Percentiles rank a stretch among this genome's conserved stretches.
These are phyloP conservation scores for Triplophysa rosa DNA, from an alignment of 2,113 vertebrate genomes.

Conservation along the genomic window DNA sequence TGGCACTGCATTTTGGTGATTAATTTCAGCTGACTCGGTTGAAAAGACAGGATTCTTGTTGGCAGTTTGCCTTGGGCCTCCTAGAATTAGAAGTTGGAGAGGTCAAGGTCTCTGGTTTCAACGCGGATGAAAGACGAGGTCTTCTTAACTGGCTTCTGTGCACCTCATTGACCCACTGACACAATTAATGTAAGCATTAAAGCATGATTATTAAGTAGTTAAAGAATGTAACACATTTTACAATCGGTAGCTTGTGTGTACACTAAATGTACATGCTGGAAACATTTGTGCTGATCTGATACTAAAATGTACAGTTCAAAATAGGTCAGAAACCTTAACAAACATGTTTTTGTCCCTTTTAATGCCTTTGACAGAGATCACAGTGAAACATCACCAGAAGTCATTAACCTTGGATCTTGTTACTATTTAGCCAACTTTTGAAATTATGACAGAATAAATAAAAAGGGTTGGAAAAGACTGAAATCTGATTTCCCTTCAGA, in stretches of 20 bases:
- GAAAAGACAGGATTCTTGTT: background rate
- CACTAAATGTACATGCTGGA: background rate
- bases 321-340: background rate
- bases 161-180: background rate
- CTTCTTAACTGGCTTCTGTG: background rate
- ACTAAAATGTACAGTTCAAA: background rate
- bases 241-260: background rate
- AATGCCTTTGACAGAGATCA: constrained; percentile 10
- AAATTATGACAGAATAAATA: background rate
- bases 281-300: background rate
- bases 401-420: background rate
- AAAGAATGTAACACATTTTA: background rate
- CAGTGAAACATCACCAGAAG: background rate
- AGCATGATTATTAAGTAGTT: background rate
- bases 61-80: background rate
- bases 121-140: background rate
- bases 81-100: constrained; percentile 2
- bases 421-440: background rate
- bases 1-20: background rate
- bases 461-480: background rate
- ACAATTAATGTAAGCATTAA: background rate
- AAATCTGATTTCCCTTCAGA: background rate
- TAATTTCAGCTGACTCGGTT: background rate
- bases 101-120: constrained; percentile 22
- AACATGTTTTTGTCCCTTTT: constrained; percentile 1